Evolutionary conservation across 2,113 vertebrate species (phyloP).

Genomic region (Pleuronectes platessa): DNA sequence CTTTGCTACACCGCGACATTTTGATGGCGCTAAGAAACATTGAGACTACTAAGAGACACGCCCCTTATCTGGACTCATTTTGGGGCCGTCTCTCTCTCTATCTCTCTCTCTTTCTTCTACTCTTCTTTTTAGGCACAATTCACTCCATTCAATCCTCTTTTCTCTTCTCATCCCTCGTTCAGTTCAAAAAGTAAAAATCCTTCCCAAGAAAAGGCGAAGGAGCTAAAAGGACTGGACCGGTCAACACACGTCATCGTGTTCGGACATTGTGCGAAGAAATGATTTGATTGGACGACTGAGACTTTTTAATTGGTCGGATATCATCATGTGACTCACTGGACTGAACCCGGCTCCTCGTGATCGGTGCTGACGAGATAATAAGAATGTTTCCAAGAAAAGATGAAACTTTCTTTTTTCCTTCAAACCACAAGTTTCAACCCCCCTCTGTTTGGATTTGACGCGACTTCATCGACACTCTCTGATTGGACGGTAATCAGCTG

Average conservation of each 20-base stretch:
- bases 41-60: constrained; percentile 54
- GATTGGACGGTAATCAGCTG: constrained; percentile 46
- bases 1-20: constrained; percentile 19
- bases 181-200: background rate
- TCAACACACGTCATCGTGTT: background rate
- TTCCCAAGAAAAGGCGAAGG: background rate
- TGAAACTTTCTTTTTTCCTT: background rate
- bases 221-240: background rate
- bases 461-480: constrained; percentile 5
- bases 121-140: constrained; percentile 51
- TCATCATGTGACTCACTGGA: background rate
- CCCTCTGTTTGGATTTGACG: constrained; percentile 1
- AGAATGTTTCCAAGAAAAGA: background rate
- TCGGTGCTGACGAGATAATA: background rate
- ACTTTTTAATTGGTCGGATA: constrained; percentile 9
- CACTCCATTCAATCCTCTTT: constrained; percentile 37
- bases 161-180: constrained; percentile 14
- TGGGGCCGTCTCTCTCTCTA: constrained; percentile 25
- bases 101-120: constrained; percentile 17
- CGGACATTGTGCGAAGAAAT: background rate
- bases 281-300: background rate
- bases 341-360: background rate
- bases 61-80: constrained; percentile 6
- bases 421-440: background rate
- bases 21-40: constrained; percentile 46